These are phyloP conservation scores for Chunga burmeisteri DNA, from an alignment of 2,113 vertebrate species.

Conservation along the genomic window DNA sequence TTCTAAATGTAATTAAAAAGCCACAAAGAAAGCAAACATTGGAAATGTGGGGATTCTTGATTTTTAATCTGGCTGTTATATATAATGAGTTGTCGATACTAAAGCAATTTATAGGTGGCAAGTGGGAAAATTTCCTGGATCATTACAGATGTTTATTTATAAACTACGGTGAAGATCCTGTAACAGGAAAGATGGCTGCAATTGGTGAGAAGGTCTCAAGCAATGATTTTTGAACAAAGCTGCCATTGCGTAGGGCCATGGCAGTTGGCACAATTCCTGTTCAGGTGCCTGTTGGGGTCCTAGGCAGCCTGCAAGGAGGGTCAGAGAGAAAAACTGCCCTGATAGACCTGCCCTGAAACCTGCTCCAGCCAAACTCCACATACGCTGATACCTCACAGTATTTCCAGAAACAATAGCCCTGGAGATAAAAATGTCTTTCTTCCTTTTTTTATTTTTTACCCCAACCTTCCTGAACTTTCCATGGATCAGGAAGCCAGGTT, in stretches of 20 bases:
- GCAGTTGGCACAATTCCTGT: background rate
- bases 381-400: background rate
- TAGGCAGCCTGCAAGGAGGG: background rate
- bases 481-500: background rate
- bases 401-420: background rate
- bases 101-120: background rate
- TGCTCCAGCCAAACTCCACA: background rate
- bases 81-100: background rate
- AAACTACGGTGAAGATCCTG: background rate
- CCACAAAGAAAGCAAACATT: background rate
- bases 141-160: background rate
- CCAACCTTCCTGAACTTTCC: background rate
- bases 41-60: background rate
- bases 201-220: background rate
- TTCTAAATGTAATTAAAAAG: background rate
- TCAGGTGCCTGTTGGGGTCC: background rate
- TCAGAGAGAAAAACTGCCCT: background rate
- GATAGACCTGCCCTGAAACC: background rate
- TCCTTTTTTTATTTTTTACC: background rate
- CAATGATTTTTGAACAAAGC: background rate
- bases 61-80: background rate
- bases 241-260: accelerated
- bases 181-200: background rate
- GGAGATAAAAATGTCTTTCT: background rate
- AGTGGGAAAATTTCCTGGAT: background rate